phyloP scores from a whole-genome alignment of 2,797 vertebrate genomes.

The Chromis chromis region DNA sequence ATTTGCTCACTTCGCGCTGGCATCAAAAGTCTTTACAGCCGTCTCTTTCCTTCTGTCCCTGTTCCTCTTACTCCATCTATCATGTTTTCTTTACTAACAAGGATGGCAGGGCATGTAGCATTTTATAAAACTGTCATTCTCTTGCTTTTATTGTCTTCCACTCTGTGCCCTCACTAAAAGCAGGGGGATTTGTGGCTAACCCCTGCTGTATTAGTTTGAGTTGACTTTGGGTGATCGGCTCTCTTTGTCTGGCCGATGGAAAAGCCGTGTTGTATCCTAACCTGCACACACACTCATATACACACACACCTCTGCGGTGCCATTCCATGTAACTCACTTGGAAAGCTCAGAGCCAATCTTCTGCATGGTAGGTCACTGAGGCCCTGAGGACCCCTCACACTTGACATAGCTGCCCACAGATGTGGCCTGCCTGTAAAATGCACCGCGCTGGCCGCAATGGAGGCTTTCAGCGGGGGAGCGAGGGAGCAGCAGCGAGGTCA shows the following conservation, averaged over 20 bases:
- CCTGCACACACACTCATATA: background rate
- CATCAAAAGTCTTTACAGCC: constrained; percentile 49
- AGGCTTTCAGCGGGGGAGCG: constrained; percentile 42
- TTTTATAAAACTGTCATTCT: constrained; percentile 52
- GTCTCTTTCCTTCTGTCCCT: constrained; percentile 32
- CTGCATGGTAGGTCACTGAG: constrained; percentile 59
- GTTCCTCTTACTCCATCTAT: constrained; percentile 12
- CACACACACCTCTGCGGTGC: constrained; percentile 18
- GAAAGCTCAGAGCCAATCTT: constrained; percentile 61
- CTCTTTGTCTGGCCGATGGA: constrained; percentile 50
- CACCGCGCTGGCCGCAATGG: constrained; percentile 29
- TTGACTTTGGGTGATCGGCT: constrained; percentile 55
- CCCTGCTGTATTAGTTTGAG: constrained; percentile 58
- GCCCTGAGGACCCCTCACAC: constrained; percentile 60
- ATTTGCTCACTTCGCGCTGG: constrained; percentile 49
- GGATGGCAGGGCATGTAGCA: constrained; percentile 26
- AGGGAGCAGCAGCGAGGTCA: constrained; percentile 54
- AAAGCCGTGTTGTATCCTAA: constrained; percentile 42
- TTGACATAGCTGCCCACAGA: constrained; percentile 52
- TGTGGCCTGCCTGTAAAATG: constrained; percentile 45
- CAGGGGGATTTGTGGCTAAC: constrained; percentile 53
- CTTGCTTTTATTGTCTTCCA: constrained; percentile 32
- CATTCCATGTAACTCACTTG: constrained; percentile 24
- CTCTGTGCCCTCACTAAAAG: constrained; percentile 45
- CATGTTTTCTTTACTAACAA: constrained; percentile 45